Evolutionary conservation across 2,797 vertebrate species (phyloP).

Genomic region (Mus caroli): DNA sequence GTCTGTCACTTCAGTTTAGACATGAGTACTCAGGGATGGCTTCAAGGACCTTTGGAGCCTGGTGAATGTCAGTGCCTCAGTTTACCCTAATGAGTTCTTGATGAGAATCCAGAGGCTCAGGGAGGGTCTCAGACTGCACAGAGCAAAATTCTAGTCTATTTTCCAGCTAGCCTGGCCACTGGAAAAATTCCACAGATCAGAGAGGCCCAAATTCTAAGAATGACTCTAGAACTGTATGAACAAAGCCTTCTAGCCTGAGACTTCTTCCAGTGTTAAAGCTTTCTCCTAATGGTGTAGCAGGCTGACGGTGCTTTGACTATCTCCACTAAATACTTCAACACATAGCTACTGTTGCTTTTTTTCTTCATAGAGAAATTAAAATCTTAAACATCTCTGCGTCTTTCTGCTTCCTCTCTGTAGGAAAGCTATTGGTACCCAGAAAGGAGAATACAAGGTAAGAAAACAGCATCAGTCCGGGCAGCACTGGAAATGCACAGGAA

Average conservation of each 20-base stretch:
- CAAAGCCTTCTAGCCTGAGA: background rate
- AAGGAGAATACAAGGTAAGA: background rate
- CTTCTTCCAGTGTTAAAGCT: conserved; percentile 10
- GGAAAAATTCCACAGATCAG: background rate
- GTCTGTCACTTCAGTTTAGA: background rate
- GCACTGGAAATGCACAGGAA: background rate
- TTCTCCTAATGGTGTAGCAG: background rate
- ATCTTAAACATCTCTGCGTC: conserved; percentile 18
- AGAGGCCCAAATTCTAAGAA: background rate
- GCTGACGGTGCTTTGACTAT: background rate
- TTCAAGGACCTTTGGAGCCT: background rate
- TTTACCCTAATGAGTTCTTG: background rate
- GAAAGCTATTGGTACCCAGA: conserved; percentile 8
- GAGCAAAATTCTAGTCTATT: background rate
- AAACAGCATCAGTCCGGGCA: background rate
- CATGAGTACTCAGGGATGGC: background rate
- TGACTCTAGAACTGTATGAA: background rate
- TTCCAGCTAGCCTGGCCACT: background rate
- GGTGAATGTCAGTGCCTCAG: background rate
- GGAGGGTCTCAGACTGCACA: background rate
- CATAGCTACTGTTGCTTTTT: background rate
- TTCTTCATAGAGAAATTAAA: conserved; percentile 38
- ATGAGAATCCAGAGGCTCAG: background rate
- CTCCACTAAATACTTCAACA: conserved; percentile 3
- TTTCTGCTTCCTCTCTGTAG: conserved; percentile 7